Evolutionary conservation across 2,113 vertebrate genomes (phyloP).

Genomic region (Rhinoderma darwinii): DNA sequence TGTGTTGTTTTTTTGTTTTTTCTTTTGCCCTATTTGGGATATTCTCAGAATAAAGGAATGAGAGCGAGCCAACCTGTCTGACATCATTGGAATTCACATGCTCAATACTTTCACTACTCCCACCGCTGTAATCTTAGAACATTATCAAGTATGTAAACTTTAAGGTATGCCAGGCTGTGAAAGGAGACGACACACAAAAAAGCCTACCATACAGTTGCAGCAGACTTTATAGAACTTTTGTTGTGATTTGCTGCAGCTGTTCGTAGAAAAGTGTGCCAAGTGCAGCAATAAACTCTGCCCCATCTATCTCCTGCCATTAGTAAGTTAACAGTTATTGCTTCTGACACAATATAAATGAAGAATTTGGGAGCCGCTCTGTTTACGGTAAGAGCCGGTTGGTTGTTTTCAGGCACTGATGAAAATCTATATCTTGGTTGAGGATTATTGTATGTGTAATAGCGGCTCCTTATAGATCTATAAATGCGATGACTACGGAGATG

Average conservation of each 20-base stretch:
- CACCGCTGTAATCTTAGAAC: background rate
- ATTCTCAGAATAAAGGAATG: background rate
- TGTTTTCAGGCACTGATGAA: background rate
- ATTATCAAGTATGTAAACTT: background rate
- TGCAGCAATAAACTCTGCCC: background rate
- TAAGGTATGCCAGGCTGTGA: background rate
- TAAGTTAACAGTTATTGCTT: too few species aligned
- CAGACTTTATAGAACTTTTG: background rate
- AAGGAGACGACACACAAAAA: background rate
- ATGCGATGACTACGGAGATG: background rate
- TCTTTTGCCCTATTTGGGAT: background rate
- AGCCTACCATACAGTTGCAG: background rate
- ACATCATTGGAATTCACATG: conserved; percentile 30
- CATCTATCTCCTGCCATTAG: background rate
- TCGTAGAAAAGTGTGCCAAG: background rate
- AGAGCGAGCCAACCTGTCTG: conserved; percentile 16
- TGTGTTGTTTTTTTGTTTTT: background rate
- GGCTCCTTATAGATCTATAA: background rate
- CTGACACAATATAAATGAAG: too few species aligned
- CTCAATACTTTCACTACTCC: conserved; percentile 3
- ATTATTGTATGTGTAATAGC: background rate
- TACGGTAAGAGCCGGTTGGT: too few species aligned
- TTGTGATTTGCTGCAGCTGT: background rate
- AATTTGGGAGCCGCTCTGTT: too few species aligned
- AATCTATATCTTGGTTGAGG: too few species aligned